These are phyloP conservation scores for Caenorhabditis imperialis DNA, from an alignment of 2,888 invertebrate genomes.

Conservation along the genomic window DNA sequence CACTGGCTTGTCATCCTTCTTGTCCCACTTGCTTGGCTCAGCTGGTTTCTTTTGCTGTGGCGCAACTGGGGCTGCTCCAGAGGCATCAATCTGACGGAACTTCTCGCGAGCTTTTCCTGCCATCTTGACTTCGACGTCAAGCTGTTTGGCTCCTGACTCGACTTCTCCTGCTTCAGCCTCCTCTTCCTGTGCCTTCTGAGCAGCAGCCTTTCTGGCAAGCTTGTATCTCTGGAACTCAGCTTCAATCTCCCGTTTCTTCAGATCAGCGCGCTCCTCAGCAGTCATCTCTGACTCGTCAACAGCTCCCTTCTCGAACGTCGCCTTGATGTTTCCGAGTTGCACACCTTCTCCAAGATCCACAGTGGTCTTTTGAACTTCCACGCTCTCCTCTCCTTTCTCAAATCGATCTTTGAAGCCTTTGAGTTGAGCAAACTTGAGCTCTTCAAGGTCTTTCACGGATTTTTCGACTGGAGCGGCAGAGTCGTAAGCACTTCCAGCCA, in stretches of 20 bases:
- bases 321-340: constrained; percentile 75
- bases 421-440: constrained; percentile 72
- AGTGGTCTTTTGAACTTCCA: constrained; percentile 65
- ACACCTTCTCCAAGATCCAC: constrained; percentile 71
- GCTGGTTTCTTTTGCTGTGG: constrained; percentile 58
- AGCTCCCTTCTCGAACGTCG: constrained; percentile 72
- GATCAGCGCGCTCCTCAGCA: constrained; percentile 74
- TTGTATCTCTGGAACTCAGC: constrained; percentile 77
- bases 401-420: constrained; percentile 76
- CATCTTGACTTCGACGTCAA: constrained; percentile 77
- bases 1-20: constrained; percentile 67
- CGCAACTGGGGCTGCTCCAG: constrained; percentile 73
- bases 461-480: constrained; percentile 68
- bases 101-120: constrained; percentile 90
- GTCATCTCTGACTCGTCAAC: constrained; percentile 71
- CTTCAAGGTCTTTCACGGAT: constrained; percentile 71
- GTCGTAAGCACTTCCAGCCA: constrained; percentile 75
- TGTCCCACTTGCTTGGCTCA: constrained; percentile 75
- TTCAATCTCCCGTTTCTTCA: constrained; percentile 76
- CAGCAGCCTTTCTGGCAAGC: constrained; percentile 72
- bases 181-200: constrained; percentile 49
- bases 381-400: constrained; percentile 70
- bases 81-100: constrained; percentile 90
- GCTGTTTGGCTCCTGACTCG: constrained; percentile 36
- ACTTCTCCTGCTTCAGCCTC: constrained; percentile 22